Evolutionary conservation across 2,113 vertebrate genomes (phyloP).

Genomic region (Sclerurus mexicanus): DNA sequence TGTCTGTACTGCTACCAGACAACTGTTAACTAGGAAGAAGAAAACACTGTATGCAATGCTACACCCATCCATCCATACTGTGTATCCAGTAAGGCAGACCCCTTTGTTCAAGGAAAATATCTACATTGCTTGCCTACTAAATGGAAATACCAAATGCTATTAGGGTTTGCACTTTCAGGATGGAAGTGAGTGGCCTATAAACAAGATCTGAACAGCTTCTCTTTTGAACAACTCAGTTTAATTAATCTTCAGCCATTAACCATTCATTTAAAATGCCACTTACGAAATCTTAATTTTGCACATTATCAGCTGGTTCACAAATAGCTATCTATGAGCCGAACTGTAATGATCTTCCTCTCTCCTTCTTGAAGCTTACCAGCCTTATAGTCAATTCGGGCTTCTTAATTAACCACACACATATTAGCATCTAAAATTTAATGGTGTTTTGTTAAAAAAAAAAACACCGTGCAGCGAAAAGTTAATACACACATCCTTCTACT

Average conservation of each 20-base stretch:
- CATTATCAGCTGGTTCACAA: constrained; percentile 78
- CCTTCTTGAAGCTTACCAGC: constrained; percentile 63
- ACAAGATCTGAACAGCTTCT: constrained; percentile 75
- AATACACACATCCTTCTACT: constrained; percentile 38
- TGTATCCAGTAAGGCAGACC: not conserved
- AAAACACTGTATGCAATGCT: not conserved
- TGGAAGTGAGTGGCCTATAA: constrained; percentile 65
- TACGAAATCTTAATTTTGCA: constrained; percentile 79
- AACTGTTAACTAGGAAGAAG: constrained; percentile 18
- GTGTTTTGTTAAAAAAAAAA: constrained; percentile 9
- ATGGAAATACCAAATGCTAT: constrained; percentile 49
- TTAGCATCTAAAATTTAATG: constrained; percentile 76
- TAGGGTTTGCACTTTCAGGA: constrained; percentile 41
- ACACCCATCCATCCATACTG: not conserved
- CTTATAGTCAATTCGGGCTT: constrained; percentile 73
- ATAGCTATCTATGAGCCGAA: constrained; percentile 73
- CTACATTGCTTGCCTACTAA: constrained; percentile 16
- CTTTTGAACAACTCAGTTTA: constrained; percentile 79
- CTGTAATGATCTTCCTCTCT: constrained; percentile 57
- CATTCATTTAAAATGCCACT: constrained; percentile 81
- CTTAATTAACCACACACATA: constrained; percentile 76
- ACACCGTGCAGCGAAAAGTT: constrained; percentile 47
- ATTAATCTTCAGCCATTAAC: constrained; percentile 81
- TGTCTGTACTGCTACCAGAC: not conserved
- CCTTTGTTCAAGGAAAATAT: not conserved